phyloP scores from a whole-genome alignment of 2,888 invertebrate species.

The Cyaniris semiargus region DNA sequence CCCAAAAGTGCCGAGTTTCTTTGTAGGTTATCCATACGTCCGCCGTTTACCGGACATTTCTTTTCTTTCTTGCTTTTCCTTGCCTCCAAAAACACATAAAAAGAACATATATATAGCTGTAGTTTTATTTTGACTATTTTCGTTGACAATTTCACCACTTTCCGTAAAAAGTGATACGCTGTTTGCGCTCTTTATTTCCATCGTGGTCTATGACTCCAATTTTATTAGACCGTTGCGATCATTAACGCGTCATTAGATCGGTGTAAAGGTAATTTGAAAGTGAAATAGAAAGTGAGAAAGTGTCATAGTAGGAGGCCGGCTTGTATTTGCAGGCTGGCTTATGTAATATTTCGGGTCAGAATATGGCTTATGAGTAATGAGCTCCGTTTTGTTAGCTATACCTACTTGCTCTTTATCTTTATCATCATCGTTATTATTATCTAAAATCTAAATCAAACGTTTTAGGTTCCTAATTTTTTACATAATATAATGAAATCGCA shows the following conservation, averaged over 20 bases:
- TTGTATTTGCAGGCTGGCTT: not conserved
- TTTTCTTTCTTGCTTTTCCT: not conserved
- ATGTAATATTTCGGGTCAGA: not conserved
- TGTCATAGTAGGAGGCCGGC: conserved; percentile 26
- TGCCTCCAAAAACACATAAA: too few species aligned
- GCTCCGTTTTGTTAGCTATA: not conserved
- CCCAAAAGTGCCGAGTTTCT: not conserved
- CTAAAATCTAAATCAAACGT: too few species aligned
- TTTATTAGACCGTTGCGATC: conserved; percentile 30
- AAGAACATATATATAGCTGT: too few species aligned
- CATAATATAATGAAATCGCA: too few species aligned
- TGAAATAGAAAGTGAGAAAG: conserved; percentile 33
- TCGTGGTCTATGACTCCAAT: conserved; percentile 26
- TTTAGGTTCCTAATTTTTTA: too few species aligned
- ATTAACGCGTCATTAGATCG: conserved; percentile 26
- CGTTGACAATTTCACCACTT: not conserved
- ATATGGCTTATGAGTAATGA: not conserved
- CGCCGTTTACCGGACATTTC: not conserved
- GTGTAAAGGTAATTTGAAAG: conserved; percentile 26
- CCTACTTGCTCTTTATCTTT: not conserved
- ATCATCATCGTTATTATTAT: too few species aligned
- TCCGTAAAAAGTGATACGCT: not conserved
- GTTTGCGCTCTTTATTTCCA: not conserved
- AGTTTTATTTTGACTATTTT: not conserved
- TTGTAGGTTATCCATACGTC: not conserved